Percentiles rank a stretch among this genome's conserved stretches.
Conservation (phyloP, 2,797 vertebrate genomes). For the Strix occidentalis region DNA sequence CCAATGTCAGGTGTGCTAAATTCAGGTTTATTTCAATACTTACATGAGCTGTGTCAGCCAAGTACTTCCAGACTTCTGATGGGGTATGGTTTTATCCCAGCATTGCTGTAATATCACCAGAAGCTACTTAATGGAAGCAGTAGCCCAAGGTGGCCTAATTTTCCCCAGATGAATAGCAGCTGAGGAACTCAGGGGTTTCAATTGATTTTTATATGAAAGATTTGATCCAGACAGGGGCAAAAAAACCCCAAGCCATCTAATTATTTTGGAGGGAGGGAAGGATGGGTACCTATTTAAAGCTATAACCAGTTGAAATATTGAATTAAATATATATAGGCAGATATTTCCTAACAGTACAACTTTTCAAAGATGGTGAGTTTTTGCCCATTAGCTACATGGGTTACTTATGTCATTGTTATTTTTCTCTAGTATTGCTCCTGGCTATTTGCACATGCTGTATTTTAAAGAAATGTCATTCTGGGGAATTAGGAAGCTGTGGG, state of each 20-base stretch:
- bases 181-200: neutral
- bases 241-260: fast-evolving
- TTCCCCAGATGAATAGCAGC: neutral
- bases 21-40: neutral
- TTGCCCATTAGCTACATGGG: neutral
- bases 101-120: neutral
- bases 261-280: neutral
- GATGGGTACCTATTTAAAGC: neutral
- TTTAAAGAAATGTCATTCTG: neutral
- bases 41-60: neutral
- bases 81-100: neutral
- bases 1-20: neutral
- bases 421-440: neutral
- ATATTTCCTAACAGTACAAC: neutral
- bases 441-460: neutral
- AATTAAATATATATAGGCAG: neutral
- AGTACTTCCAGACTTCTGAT: neutral
- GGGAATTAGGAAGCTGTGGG: neutral
- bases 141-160: neutral
- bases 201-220: neutral
- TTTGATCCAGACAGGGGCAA: neutral
- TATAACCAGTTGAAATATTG: neutral
- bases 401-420: neutral
- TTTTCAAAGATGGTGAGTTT: neutral
- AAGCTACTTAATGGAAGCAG: neutral